These are phyloP conservation scores for Eremophila alpestris DNA, from an alignment of 2,797 vertebrate species.

Conservation along the genomic window DNA sequence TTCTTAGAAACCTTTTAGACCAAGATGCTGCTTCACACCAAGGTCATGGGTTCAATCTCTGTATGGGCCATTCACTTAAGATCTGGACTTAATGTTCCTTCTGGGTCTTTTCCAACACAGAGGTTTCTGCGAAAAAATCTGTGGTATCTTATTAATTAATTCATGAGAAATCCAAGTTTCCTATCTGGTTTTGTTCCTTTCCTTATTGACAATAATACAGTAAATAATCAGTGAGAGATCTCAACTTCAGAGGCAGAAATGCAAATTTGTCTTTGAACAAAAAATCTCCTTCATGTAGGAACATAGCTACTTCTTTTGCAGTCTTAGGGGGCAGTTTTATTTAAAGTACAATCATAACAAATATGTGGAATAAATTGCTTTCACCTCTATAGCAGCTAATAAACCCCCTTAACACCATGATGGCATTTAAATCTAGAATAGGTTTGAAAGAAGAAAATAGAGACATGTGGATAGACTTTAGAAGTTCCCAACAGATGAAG, in stretches of 20 bases:
- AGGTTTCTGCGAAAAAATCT: background rate
- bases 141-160: background rate
- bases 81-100: background rate
- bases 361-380: slow-evolving; percentile 25
- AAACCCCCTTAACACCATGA: background rate
- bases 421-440: background rate
- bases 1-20: background rate
- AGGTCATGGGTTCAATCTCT: rapidly evolving
- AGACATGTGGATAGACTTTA: background rate
- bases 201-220: background rate
- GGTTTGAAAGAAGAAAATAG: slow-evolving; percentile 4
- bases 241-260: background rate
- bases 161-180: background rate
- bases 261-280: background rate
- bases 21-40: no score
- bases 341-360: slow-evolving; percentile 4
- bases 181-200: background rate
- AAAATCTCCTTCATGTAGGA: background rate
- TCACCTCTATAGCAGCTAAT: background rate
- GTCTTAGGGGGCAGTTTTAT: background rate
- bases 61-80: background rate
- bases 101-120: background rate
- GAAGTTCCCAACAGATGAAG: background rate
- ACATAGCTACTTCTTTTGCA: background rate
- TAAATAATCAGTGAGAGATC: background rate